Conservation (phyloP, 2,113 vertebrate genomes). For the Perca flavescens region DNA sequence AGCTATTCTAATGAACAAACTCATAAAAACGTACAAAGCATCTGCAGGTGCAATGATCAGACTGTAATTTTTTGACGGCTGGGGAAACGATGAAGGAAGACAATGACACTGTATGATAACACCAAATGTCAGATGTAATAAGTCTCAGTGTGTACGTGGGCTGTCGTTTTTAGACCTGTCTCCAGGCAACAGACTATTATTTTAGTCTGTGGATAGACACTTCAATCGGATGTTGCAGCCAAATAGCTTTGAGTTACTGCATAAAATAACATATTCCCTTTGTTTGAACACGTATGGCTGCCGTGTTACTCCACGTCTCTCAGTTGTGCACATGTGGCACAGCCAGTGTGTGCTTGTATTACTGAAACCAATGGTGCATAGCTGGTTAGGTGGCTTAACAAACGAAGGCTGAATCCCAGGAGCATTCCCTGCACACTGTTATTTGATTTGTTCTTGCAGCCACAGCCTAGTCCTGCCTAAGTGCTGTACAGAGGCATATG, state of each 20-base stretch:
- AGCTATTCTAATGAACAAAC: not conserved
- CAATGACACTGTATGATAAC: conserved; percentile 51
- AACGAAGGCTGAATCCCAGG: conserved; percentile 54
- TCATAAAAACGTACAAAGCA: not conserved
- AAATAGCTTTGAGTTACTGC: conserved; percentile 35
- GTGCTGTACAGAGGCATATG: conserved; percentile 86
- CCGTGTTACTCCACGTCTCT: not conserved
- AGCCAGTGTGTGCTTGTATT: not conserved
- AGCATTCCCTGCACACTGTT: conserved; percentile 68
- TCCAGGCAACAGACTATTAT: conserved; percentile 72
- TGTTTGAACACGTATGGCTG: not conserved
- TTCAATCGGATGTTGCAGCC: conserved; percentile 43
- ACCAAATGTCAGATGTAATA: conserved; percentile 74
- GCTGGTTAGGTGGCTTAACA: conserved; percentile 46
- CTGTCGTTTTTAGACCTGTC: conserved; percentile 67
- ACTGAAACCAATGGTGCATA: conserved; percentile 1
- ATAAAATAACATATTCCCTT: conserved; percentile 35
- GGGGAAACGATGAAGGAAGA: conserved; percentile 33
- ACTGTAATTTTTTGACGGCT: conserved; percentile 16
- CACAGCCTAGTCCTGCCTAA: conserved; percentile 70
- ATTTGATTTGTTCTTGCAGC: conserved; percentile 81
- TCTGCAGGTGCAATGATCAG: conserved; percentile 2
- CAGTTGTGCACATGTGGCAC: not conserved
- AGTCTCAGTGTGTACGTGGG: conserved; percentile 60
- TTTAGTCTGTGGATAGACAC: conserved; percentile 48